A percentile compares a stretch with the other conserved stretches of the same genome.
phyloP scores from a whole-genome alignment of 2,113 vertebrate species.

The Centropus unirufus region DNA sequence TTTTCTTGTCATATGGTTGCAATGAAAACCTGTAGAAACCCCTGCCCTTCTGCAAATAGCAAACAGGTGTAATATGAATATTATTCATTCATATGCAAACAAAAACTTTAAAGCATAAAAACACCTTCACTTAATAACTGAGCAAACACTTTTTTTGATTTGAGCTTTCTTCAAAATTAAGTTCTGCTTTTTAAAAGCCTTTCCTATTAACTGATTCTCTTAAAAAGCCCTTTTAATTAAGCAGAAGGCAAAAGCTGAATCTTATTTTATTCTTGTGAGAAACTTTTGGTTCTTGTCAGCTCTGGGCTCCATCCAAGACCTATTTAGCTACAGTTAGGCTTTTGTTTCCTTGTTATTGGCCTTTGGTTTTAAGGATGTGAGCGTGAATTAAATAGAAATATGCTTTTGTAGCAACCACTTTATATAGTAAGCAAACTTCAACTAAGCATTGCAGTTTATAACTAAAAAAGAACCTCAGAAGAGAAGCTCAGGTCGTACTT shows the following conservation, averaged over 20 bases:
- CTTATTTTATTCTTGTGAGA: not conserved
- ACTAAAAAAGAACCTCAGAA: not conserved
- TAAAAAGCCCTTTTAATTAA: not conserved
- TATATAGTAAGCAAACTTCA: not conserved
- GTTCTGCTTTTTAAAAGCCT: not conserved
- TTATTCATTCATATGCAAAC: not conserved
- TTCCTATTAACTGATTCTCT: not conserved
- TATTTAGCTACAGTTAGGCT: not conserved
- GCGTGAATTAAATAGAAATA: not conserved
- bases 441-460: not conserved
- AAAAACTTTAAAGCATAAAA: not conserved
- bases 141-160: not conserved
- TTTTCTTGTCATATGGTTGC: not conserved
- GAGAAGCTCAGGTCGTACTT: not conserved
- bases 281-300: not conserved
- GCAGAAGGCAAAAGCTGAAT: not conserved
- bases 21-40: not conserved
- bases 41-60: not conserved
- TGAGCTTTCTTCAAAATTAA: not conserved
- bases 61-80: not conserved
- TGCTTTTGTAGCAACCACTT: not conserved
- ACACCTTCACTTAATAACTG: not conserved
- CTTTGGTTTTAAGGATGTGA: constrained; percentile 11
- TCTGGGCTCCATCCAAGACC: not conserved
- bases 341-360: constrained; percentile 27